phyloP scores from a whole-genome alignment of 2,888 invertebrate species.

The Drosophila helvetica region DNA sequence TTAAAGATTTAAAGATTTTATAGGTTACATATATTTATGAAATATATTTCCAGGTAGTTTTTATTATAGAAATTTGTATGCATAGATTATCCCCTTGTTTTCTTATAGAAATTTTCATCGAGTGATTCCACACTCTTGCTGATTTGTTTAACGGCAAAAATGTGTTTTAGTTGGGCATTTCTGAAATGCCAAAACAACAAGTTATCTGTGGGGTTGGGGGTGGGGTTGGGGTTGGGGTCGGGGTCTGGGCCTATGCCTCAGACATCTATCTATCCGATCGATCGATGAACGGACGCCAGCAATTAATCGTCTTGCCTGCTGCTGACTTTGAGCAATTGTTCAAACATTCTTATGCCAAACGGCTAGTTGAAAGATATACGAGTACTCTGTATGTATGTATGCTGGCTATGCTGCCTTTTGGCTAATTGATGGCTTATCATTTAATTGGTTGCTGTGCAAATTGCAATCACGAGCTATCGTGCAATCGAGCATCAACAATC shows the following conservation, averaged over 20 bases:
- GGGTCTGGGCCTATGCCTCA: background rate
- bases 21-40: background rate
- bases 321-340: slow-evolving; percentile 66
- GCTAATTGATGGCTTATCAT: slow-evolving; percentile 23
- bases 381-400: background rate
- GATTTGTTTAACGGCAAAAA: slow-evolving; percentile 10
- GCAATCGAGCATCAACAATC: slow-evolving; percentile 31
- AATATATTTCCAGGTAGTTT: background rate
- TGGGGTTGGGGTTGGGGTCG: too few species aligned
- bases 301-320: slow-evolving; percentile 51
- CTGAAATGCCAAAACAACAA: slow-evolving; percentile 28
- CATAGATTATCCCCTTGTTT: background rate
- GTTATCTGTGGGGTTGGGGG: background rate
- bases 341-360: slow-evolving; percentile 44
- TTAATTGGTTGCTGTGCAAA: slow-evolving; percentile 53
- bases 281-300: slow-evolving; percentile 39
- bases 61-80: background rate
- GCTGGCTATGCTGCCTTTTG: background rate
- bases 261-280: slow-evolving; percentile 8
- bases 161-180: slow-evolving; percentile 13
- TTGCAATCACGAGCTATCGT: slow-evolving; percentile 25
- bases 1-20: background rate
- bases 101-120: background rate
- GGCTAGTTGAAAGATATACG: slow-evolving; percentile 3
- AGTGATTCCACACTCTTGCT: background rate